phyloP scores from a whole-genome alignment of 2,797 vertebrate genomes.

The Delichon dasypus region DNA sequence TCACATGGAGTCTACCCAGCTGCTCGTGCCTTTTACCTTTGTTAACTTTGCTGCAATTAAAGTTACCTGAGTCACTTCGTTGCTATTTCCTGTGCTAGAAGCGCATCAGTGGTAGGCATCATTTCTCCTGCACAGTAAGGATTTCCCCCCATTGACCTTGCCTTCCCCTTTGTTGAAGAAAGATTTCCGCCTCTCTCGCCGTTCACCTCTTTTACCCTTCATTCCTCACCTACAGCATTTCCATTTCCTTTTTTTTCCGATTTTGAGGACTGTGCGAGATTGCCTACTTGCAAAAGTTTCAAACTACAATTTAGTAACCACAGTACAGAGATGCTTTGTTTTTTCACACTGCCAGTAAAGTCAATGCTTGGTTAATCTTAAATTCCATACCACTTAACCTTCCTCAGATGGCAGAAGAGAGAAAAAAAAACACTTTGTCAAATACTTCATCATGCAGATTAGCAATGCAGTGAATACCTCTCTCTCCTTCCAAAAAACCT shows the following conservation, averaged over 20 bases:
- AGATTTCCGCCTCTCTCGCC: not conserved
- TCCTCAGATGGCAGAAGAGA: not conserved
- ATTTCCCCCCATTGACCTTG: not conserved
- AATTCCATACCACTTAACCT: not conserved
- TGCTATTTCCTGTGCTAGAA: not conserved
- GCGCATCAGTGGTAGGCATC: not conserved
- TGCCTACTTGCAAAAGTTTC: not conserved
- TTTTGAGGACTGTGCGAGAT: not conserved
- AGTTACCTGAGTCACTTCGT: not conserved
- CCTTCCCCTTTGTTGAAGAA: not conserved
- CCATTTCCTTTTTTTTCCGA: not conserved
- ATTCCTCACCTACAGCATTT: not conserved
- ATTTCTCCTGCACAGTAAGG: not conserved
- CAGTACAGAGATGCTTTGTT: not conserved
- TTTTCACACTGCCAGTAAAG: not conserved
- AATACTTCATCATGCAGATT: not conserved
- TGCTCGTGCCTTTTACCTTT: constrained; percentile 32
- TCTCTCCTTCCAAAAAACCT: not conserved
- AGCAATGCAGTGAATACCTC: not conserved
- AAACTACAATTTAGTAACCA: not conserved
- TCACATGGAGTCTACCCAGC: not conserved
- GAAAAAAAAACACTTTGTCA: not conserved
- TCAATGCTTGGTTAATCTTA: not conserved
- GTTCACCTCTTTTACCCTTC: not conserved
- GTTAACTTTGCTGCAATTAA: not conserved